Base-by-base conservation (phyloP, 2,113 vertebrate species). In the Petroica traversi region DNA sequence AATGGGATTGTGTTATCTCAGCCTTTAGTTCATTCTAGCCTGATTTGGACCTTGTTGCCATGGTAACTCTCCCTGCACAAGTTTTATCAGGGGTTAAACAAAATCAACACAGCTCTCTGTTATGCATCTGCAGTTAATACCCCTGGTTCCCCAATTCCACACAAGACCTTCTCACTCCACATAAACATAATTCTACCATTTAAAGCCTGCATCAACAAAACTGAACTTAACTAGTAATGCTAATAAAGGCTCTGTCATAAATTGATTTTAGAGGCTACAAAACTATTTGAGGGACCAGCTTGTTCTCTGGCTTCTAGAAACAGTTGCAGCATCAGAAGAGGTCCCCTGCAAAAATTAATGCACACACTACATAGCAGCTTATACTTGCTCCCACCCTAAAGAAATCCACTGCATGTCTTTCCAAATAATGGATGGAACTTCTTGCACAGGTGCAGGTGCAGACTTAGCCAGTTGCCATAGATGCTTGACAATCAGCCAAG, bases 1-100 rank as follows among this genome's bases (percentile, higher is more conserved):
- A 94, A 92, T 83, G 90, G 58, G 63, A 81, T 69, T 91, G 55
- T 88, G 73, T 85, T 95, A 95, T 81, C 89, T 95, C 81, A 91
- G 92, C 85, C 86, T 95, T 85, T 67, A 92, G 92, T 90, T 96
- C 90, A 85, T n/a, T 52, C 82, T 86, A 84, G 93, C 68, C 75
- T 93, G 78, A 94, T 91, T 96, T 92, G 93, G 93, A 90, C 83
- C 82, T 80, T 81, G 95, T 97, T 97, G 82, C 97, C 63, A 95
- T 97, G 93, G 96, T 75, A 96, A 97, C 95, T 95, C 28, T 88
- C 86, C 71, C 81, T 89, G 86, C 57, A 71, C 4, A 1, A 91
- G 93, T 85, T 93, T 96, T 92, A 63, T 78, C 81, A 75, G 90
- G 74, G 85, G 93, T 94, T 97, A 96, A 93, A 95, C 52, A 91